These are phyloP conservation scores for Phortica variegata DNA, from an alignment of 1,140 invertebrate genomes.

Conservation along the genomic window DNA sequence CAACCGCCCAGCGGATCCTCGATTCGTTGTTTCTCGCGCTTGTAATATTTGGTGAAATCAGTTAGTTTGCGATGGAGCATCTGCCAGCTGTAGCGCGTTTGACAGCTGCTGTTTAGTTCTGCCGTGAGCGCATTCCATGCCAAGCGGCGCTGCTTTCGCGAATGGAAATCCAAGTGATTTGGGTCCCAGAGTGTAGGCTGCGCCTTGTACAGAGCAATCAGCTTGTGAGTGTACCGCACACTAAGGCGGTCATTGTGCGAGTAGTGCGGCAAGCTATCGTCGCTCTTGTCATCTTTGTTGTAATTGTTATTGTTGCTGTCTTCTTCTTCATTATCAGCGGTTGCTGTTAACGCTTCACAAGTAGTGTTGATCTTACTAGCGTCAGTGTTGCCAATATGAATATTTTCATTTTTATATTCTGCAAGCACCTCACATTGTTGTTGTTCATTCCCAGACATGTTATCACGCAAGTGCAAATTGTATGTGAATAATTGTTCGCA, in stretches of 20 bases:
- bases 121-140: constrained; percentile 34
- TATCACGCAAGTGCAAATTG: not conserved
- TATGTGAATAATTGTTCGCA: constrained; percentile 4
- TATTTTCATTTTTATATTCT: not conserved
- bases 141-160: constrained; percentile 22
- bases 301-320: too few species aligned
- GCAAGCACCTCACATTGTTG: not conserved
- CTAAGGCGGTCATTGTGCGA: constrained; percentile 20
- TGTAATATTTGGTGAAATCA: constrained; percentile 43
- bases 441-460: too few species aligned
- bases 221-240: constrained; percentile 17
- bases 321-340: too few species aligned
- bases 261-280: not conserved
- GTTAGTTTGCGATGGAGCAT: constrained; percentile 42
- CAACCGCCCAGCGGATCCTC: not conserved
- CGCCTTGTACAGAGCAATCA: constrained; percentile 29
- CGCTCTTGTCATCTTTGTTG: too few species aligned
- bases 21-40: constrained; percentile 23
- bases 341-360: not conserved
- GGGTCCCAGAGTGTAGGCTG: constrained; percentile 44
- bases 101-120: constrained; percentile 18
- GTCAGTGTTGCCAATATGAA: not conserved
- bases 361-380: not conserved
- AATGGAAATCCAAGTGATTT: constrained; percentile 38
- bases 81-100: constrained; percentile 24